These are phyloP conservation scores for Alfaro cultratus DNA, from an alignment of 2,797 vertebrate genomes.

Conservation along the genomic window DNA sequence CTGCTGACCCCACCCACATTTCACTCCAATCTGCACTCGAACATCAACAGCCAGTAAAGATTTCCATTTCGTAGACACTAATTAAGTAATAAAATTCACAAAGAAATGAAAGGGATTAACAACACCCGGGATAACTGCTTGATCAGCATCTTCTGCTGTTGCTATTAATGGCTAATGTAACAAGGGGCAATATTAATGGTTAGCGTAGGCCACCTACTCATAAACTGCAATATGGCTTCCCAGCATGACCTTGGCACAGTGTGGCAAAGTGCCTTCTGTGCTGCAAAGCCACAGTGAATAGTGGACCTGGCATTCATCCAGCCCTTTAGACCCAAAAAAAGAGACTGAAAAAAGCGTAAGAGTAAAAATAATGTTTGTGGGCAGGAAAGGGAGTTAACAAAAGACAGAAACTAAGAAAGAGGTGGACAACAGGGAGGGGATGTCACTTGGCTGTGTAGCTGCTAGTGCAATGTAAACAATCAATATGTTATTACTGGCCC, in stretches of 20 bases:
- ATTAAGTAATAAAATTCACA: conserved; percentile 16
- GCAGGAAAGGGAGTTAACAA: conserved; percentile 15
- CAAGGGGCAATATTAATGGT: conserved; percentile 69
- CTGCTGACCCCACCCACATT: neutral
- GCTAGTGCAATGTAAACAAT: conserved; percentile 72
- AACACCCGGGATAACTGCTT: conserved; percentile 46
- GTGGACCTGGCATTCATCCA: conserved; percentile 74
- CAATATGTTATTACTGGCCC: conserved; percentile 78
- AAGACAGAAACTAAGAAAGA: conserved; percentile 20
- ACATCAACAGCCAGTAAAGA: neutral
- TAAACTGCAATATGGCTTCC: conserved; percentile 84
- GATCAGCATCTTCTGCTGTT: conserved; percentile 45
- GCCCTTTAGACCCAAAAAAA: conserved; percentile 42
- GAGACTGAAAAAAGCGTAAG: conserved; percentile 7
- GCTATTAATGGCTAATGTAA: conserved; percentile 72
- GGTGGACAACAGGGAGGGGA: conserved; percentile 45
- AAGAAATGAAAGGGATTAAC: conserved; percentile 17
- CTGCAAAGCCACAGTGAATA: conserved; percentile 71
- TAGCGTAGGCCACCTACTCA: conserved; percentile 75
- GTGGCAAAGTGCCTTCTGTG: conserved; percentile 80
- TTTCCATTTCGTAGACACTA: neutral
- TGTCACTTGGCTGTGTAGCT: conserved; percentile 52
- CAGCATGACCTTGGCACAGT: conserved; percentile 82
- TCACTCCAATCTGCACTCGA: neutral
- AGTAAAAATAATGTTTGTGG: conserved; percentile 5